A percentile compares a stretch with the other conserved stretches of the same genome.
These are phyloP conservation scores for Subacronicta megacephala DNA, from an alignment of 2,888 invertebrate genomes.

Conservation along the genomic window DNA sequence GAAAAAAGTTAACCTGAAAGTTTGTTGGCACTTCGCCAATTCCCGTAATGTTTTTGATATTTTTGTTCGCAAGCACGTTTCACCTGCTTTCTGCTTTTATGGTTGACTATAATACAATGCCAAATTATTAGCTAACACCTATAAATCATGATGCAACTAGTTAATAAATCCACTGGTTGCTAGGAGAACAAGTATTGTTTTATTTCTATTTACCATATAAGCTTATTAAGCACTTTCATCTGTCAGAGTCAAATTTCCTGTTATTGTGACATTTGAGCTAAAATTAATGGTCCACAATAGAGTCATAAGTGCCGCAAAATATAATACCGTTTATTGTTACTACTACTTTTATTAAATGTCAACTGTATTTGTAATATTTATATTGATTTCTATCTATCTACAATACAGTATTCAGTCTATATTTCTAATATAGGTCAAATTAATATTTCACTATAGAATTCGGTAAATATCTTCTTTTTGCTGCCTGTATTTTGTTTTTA, in stretches of 20 bases:
- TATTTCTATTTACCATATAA: slow-evolving; percentile 26
- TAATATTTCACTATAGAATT: too few species aligned
- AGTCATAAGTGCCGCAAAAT: too few species aligned
- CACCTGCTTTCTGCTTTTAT: slow-evolving; percentile 80
- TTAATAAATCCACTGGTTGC: slow-evolving; percentile 30
- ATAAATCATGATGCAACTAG: slow-evolving; percentile 25
- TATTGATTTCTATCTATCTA: too few species aligned
- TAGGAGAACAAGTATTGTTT: slow-evolving; percentile 7
- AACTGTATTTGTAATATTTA: too few species aligned
- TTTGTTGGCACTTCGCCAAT: slow-evolving; percentile 78
- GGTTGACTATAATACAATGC: slow-evolving; percentile 70
- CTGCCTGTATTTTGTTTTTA: too few species aligned
- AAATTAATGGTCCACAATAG: slow-evolving; percentile 13
- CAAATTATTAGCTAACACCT: slow-evolving; percentile 44
- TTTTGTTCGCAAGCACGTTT: slow-evolving; percentile 82
- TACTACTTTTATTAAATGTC: too few species aligned
- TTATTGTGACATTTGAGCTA: slow-evolving; percentile 15
- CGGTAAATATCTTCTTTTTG: too few species aligned
- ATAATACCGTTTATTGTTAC: too few species aligned
- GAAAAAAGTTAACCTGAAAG: slow-evolving; percentile 78
- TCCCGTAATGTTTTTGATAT: slow-evolving; percentile 83
- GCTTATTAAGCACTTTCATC: slow-evolving; percentile 5
- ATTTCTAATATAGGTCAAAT: slow-evolving; percentile 26
- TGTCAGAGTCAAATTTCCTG: slow-evolving; percentile 42
- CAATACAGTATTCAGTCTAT: too few species aligned